Base-by-base conservation (phyloP, 2,797 vertebrate genomes). In the Threskiornis aethiopicus region DNA sequence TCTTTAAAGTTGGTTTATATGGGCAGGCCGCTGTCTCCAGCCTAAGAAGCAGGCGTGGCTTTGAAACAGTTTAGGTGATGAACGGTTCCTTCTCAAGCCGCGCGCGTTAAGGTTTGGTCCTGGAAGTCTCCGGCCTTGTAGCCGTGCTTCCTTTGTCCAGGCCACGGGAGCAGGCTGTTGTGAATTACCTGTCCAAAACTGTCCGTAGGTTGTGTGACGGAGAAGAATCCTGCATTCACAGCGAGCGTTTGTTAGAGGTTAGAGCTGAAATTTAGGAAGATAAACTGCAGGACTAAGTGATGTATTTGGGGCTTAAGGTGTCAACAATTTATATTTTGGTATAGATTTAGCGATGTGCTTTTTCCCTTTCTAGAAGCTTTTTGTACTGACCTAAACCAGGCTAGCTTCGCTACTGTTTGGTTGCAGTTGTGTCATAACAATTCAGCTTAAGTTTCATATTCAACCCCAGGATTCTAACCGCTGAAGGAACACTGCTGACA, bases 61-160 rank as follows among this genome's bases (percentile, higher is more conserved):
- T 65, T 42, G 62, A 62, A 76, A 24, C 24, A 29, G 11, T 57
- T 83, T 7, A 17, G 18, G 44, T 94, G 82, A 54, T 51, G 37
- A 70, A 69, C 0, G 0, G 33, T 52, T 73, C 12, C 24, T 70
- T 37, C 29, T 28, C 17, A 73, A 10, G 8, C 55, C 31, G 2
- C 6, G 25, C 31, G 51, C 21, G 12, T 77, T 62, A 33, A 49
- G 31, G 35, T 67, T 62, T 54, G 78, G 42, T 87, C 58, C 33
- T 52, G 80, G 84, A 33, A 55, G 58, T 22, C 33, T 35, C 7
- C 37, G 35, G 47, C 81, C 39, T 55, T 64, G 59, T 31, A 47
- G 37, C 47, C 0, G 0, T 26, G 35, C 37, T 57, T 17, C 12
- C 44, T n/a, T 10, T 17, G 33, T 19, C 31, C n/a, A 16, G 67